Evolutionary conservation across 2,113 vertebrate genomes (phyloP).

Genomic region (Picathartes gymnocephalus): DNA sequence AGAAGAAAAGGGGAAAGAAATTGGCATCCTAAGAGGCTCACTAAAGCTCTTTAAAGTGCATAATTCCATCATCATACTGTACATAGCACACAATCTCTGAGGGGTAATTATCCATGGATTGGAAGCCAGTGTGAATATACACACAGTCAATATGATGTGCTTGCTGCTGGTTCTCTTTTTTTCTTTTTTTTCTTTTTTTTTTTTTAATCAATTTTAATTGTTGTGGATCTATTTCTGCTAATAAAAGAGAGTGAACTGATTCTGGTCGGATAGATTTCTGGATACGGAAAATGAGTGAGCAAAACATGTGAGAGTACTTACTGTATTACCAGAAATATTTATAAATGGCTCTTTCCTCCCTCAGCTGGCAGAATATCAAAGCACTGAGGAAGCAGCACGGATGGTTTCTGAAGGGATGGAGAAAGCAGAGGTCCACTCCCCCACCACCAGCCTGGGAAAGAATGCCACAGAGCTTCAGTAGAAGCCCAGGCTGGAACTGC

Average conservation of each 20-base stretch:
- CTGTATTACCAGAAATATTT: constrained; percentile 69
- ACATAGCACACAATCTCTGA: constrained; percentile 39
- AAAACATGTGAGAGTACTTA: constrained; percentile 62
- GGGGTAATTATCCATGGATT: constrained; percentile 46
- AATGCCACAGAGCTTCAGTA: neutral
- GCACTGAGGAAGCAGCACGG: constrained; percentile 32
- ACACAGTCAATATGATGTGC: constrained; percentile 32
- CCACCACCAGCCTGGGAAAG: neutral
- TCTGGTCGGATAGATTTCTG: constrained; percentile 59
- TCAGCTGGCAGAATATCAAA: constrained; percentile 58
- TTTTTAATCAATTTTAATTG: constrained; percentile 55
- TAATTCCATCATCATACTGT: constrained; percentile 32
- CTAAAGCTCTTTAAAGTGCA: constrained; percentile 44
- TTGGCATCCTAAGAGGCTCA: constrained; percentile 26
- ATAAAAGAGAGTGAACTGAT: constrained; percentile 56
- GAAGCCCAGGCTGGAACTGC: neutral
- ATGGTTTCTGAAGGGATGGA: constrained; percentile 14
- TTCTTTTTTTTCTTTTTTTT: neutral
- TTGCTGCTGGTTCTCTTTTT: neutral
- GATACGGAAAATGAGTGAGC: constrained; percentile 58
- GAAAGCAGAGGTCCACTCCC: constrained; percentile 12
- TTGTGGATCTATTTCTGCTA: constrained; percentile 57
- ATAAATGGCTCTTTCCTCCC: constrained; percentile 58
- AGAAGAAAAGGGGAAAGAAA: neutral
- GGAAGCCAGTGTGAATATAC: constrained; percentile 59